Base-by-base conservation (phyloP, 2,888 invertebrate genomes). In the Tribolium freemani region DNA sequence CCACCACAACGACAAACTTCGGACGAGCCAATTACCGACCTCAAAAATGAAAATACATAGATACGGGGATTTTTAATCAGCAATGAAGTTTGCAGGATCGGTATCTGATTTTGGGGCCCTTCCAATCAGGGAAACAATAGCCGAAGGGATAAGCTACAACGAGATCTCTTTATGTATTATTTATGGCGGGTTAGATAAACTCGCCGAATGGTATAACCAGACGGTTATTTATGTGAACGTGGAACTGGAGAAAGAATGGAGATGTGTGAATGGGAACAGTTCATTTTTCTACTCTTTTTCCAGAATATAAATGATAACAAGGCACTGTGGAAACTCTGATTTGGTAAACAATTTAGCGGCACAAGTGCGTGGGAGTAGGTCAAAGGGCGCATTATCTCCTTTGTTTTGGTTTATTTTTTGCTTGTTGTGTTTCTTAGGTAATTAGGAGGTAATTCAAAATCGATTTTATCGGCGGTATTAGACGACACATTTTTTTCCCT, bases 1-100 rank as follows among this genome's bases (percentile, higher is more conserved):
- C 66, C 44, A 44, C 38, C 53, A 56, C 54, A 63, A 63, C 66
- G 66, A 66, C 58, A 16, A 51, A 68, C 69, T 72, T 73, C 71
- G 69, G 63, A 69, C 45, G 69, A 13, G 16, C 61, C 64, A 73
- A 71, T 71, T 70, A 71, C 57, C 31, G 26, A 10, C 26, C 26
- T 44, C 26, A 60, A 46, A 46, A 48, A 46, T 21, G 16, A 44
- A 46, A 60, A 58, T 38, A 44, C 16, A 31, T 16, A 38, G 38
- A 38, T 38, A 38, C 8, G 38, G 38, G 38, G 8, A 38, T 38
- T 38, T 38, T 38, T 38, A 38, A 38, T 38, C 6, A 38, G 8
- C 38, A 38, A 38, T 38, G 38, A 38, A 38, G 38, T 38, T 38
- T 38, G 38, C 38, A 3, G 26, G 26, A 26, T 38, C n/a, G 31